phyloP scores from a whole-genome alignment of 2,113 vertebrate genomes.

The Turdus rufiventris region DNA sequence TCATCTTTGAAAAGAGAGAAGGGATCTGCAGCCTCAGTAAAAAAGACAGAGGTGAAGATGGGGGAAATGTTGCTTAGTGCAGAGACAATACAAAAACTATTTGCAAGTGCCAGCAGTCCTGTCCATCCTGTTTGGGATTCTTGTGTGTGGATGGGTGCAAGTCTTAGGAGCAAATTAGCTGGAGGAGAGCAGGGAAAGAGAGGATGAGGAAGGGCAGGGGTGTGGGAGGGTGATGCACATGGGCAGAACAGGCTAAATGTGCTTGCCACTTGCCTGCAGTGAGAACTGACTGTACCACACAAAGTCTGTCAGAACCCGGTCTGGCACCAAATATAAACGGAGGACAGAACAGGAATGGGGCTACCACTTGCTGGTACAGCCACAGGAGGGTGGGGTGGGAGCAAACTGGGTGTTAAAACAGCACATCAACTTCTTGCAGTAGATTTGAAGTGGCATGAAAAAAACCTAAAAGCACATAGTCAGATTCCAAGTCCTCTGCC shows the following conservation, averaged over 20 bases:
- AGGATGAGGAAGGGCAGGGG: neutral
- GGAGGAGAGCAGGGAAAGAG: neutral
- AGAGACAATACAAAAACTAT: neutral
- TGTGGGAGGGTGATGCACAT: rapidly evolving
- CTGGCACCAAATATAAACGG: neutral
- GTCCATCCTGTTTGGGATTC: neutral
- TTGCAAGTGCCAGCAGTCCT: neutral
- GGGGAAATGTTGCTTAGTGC: neutral
- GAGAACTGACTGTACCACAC: neutral
- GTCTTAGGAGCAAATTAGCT: neutral
- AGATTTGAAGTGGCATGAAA: neutral
- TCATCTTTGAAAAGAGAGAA: neutral
- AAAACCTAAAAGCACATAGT: neutral
- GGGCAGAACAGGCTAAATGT: neutral
- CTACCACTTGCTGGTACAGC: neutral
- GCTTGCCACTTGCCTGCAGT: neutral
- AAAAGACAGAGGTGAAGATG: neutral
- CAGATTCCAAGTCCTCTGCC: neutral
- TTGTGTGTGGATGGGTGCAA: neutral
- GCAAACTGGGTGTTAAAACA: neutral
- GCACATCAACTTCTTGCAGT: neutral
- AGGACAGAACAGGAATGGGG: neutral
- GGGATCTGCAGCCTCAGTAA: neutral
- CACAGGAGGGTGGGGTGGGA: neutral
- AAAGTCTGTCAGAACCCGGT: neutral